Base-by-base conservation (phyloP, 2,113 vertebrate species). In the Pelmatolapia mariae region DNA sequence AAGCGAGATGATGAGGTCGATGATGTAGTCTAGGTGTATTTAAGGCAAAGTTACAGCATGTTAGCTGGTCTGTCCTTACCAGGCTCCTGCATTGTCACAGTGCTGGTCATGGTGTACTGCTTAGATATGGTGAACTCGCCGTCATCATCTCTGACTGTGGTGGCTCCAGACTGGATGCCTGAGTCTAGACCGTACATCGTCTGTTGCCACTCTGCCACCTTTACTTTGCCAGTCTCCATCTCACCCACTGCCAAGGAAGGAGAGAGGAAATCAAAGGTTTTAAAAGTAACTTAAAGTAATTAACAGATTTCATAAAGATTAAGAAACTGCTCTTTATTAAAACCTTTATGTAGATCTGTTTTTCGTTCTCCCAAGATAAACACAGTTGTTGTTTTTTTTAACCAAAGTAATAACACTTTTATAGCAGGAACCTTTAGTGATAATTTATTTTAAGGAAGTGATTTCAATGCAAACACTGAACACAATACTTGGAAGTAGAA, bases 141-240 rank as follows among this genome's bases (percentile, higher is more conserved):
- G 1, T 98, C 97, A 0, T 98, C 98, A 0, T 98, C 98, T 84
- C 97, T 97, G 88, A 99, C 95, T 1, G 98, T 99, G 88, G 96
- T 97, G 91, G 97, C 97, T 0, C 98, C 97, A 0, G 98, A 99
- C 92, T 99, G 98, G 95, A 99, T 98, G 80, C 98, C 98, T 0
- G 98, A 99, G 95, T 99, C 98, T 0, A 87, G 3, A 36, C 50
- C 52, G 0, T 99, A 99, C 90, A 96, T 97, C 0, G 96, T 97
- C 43, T 98, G 94, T 91, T 98, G 97, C 98, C 98, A 99, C 84
- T 98, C 96, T 0, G 95, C 91, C 95, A 99, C 98, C 95, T 98
- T 99, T 93, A 93, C 92, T 4, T 94, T 84, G 12, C 92, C 86
- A 2, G 90, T 91, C 1, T 95, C 93, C 8, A 82, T 45, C 8